These are phyloP conservation scores for Onthophagus taurus DNA, from an alignment of 1,140 invertebrate species.

Conservation along the genomic window DNA sequence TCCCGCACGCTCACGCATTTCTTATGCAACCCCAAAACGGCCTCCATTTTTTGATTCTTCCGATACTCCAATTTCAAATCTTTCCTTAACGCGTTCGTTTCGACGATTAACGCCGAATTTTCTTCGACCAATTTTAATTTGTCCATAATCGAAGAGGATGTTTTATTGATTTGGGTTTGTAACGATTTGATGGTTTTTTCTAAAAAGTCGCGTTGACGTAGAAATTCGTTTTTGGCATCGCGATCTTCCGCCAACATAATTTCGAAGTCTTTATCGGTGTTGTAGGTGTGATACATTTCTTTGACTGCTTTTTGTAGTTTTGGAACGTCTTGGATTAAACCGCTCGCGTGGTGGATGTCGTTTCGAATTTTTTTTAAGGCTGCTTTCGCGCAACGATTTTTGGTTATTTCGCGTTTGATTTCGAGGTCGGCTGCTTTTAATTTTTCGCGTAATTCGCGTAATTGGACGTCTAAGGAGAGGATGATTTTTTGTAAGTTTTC, in stretches of 20 bases:
- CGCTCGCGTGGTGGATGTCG: conserved; percentile 67
- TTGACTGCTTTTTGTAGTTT: conserved; percentile 70
- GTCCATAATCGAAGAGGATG: conserved; percentile 25
- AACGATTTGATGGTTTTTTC: conserved; percentile 61
- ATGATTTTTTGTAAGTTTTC: conserved; percentile 50
- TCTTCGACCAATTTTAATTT: conserved; percentile 48
- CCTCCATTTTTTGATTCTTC: conserved; percentile 58
- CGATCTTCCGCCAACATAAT: conserved; percentile 52
- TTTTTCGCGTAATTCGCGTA: conserved; percentile 67
- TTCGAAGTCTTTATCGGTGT: conserved; percentile 54
- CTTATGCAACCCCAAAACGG: conserved; percentile 51
- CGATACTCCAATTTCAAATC: conserved; percentile 55
- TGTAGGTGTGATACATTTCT: conserved; percentile 66
- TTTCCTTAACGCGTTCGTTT: conserved; percentile 61
- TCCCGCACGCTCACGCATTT: conserved; percentile 46
- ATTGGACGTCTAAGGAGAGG: conserved; percentile 52
- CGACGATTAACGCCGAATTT: conserved; percentile 62
- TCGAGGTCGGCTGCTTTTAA: conserved; percentile 58
- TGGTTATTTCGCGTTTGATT: conserved; percentile 53
- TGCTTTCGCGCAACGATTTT: conserved; percentile 53
- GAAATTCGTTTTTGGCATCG: conserved; percentile 68
- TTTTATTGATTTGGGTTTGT: conserved; percentile 38
- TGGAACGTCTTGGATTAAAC: conserved; percentile 63
- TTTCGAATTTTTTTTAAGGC: conserved; percentile 64
- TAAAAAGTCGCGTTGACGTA: conserved; percentile 66